These are phyloP conservation scores for Mycalesis mineus DNA, from an alignment of 2,888 invertebrate species.

Conservation along the genomic window DNA sequence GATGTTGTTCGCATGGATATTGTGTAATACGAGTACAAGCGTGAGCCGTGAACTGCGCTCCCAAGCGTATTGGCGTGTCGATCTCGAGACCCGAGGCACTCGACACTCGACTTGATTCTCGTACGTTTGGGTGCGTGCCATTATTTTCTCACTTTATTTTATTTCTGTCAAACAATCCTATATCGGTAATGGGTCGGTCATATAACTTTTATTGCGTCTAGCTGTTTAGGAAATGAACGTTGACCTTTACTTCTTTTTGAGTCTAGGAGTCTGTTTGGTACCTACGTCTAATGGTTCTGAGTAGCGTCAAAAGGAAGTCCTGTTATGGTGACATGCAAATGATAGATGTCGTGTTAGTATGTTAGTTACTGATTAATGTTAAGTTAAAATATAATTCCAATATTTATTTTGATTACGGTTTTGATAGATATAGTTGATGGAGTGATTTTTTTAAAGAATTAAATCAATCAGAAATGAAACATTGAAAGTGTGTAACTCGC, in stretches of 20 bases:
- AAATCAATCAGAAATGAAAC: constrained; percentile 21
- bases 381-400: too few relatives aligned
- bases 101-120: constrained; percentile 32
- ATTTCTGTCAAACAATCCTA: constrained; percentile 38
- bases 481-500: constrained; percentile 30
- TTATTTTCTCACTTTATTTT: constrained; percentile 43
- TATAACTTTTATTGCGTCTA: constrained; percentile 6
- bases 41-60: constrained; percentile 29
- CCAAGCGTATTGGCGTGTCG: constrained; percentile 27
- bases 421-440: neutral
- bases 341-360: too few relatives aligned
- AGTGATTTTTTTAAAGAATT: neutral
- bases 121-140: constrained; percentile 46
- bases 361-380: too few relatives aligned
- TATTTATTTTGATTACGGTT: neutral
- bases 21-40: constrained; percentile 24
- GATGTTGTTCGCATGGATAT: constrained; percentile 2
- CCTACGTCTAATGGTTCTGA: too few relatives aligned
- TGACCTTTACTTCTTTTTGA: neutral
- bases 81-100: constrained; percentile 29
- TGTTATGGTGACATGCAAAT: too few relatives aligned
- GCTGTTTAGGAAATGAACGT: neutral
- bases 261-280: too few relatives aligned
- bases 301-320: too few relatives aligned
- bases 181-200: constrained; percentile 27